phyloP scores from a whole-genome alignment of 1,140 invertebrate species.

The Atopsyche davidsoni region DNA sequence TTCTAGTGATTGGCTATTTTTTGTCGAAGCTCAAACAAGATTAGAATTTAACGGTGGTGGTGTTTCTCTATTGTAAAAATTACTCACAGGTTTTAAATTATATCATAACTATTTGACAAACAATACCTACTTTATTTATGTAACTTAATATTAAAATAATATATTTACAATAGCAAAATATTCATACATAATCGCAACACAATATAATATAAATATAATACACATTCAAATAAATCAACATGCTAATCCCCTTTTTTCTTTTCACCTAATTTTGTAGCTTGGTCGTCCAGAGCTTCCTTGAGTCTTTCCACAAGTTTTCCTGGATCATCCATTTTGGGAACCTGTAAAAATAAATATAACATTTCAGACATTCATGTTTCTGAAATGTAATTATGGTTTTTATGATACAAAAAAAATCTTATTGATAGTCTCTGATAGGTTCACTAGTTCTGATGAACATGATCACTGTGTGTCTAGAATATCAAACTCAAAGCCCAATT shows the following conservation, averaged over 20 bases:
- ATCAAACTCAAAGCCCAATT: background rate
- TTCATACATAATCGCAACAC: background rate
- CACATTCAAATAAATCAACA: slow-evolving; percentile 35
- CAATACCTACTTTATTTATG: slow-evolving; percentile 32
- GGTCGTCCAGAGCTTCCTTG: slow-evolving; percentile 61
- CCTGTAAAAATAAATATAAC: slow-evolving; percentile 48
- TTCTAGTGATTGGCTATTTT: slow-evolving; percentile 97
- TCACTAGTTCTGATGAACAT: background rate
- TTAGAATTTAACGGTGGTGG: slow-evolving; percentile 87
- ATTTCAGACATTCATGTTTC: background rate
- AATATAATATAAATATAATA: slow-evolving; percentile 3
- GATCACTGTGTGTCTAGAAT: background rate
- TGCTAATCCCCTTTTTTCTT: slow-evolving; percentile 47
- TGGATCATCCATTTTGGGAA: slow-evolving; percentile 77
- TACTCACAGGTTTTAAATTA: slow-evolving; percentile 5
- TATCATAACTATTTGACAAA: slow-evolving; percentile 17
- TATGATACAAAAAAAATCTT: slow-evolving; percentile 8
- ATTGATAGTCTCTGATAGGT: background rate
- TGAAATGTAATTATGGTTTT: background rate
- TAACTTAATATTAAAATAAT: slow-evolving; percentile 2
- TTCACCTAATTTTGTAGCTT: slow-evolving; percentile 42
- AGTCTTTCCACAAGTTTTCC: slow-evolving; percentile 59
- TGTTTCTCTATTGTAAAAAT: slow-evolving; percentile 56
- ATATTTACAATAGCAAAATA: background rate
- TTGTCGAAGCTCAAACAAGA: slow-evolving; percentile 85